These are phyloP conservation scores for Aplidium turbinatum DNA, from an alignment of 23 tunicate species.

Conservation along the genomic window DNA sequence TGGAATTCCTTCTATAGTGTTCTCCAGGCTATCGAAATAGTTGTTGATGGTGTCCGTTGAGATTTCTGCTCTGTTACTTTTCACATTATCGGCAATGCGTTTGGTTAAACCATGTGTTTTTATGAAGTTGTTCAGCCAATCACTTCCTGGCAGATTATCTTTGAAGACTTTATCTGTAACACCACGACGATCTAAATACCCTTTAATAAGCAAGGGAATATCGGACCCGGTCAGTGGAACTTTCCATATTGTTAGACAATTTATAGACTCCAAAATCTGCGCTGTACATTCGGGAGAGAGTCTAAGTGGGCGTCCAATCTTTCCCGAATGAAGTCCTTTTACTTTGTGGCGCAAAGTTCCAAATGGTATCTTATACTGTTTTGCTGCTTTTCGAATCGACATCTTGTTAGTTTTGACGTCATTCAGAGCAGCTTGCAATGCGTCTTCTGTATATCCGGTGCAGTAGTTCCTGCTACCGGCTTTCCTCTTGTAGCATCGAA, in stretches of 20 bases:
- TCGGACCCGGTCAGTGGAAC: neutral
- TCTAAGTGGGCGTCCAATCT: conserved; percentile 10
- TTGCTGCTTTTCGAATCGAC: conserved; percentile 2
- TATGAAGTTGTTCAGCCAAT: conserved; percentile 12
- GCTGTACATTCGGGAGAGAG: conserved; percentile 2
- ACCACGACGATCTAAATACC: conserved; percentile 9
- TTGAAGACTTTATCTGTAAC: neutral
- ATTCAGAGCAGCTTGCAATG: too few species aligned
- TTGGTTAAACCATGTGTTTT: neutral
- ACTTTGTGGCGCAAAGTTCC: conserved; percentile 13
- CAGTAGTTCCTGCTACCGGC: too few species aligned
- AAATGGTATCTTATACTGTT: conserved; percentile 7
- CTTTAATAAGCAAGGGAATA: neutral
- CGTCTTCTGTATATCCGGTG: too few species aligned
- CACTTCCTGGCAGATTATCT: conserved; percentile 8
- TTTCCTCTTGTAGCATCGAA: too few species aligned
- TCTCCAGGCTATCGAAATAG: conserved; percentile 14
- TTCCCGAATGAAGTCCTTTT: neutral
- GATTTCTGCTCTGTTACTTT: neutral
- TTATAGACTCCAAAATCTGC: conserved; percentile 1
- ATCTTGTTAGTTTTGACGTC: too few species aligned
- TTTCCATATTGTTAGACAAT: conserved; percentile 8
- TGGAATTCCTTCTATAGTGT: neutral
- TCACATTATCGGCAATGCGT: conserved; percentile 18
- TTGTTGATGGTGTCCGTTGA: neutral